Base-by-base conservation (phyloP, 2,797 vertebrate species). In the Malacoctenus gilli region DNA sequence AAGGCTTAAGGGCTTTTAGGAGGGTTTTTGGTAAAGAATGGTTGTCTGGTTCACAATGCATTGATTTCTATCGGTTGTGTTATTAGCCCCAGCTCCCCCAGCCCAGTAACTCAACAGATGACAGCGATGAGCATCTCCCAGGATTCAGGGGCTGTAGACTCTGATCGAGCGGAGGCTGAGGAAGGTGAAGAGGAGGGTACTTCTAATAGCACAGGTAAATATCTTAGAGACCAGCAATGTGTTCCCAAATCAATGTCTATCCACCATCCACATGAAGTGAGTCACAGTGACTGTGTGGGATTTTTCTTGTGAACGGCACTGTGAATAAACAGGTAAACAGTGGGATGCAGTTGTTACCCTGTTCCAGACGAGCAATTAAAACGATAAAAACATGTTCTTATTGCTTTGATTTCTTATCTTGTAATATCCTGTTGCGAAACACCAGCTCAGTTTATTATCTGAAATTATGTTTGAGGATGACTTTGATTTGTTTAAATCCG, bases 51-150 rank as follows among this genome's bases (percentile, higher is more conserved):
- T 15, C 35, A 8, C 50, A 44, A 12, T 37, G 6, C 9, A 2
- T 38, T 44, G 3, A 0, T 32, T 15, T 41, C n/a, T n/a, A n/a
- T n/a, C n/a, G n/a, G n/a, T n/a, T n/a, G n/a, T n/a, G 14, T 22
- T 57, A 10, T 30, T 59, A 87, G 82, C 63, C 84, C 83, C 61
- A 91, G 92, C 32, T 93, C 92, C 32, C 90, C 93, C 69, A 93
- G 91, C 76, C 94, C 94, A 36, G 94, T 95, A 82, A 95, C 94
- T 64, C 93, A 95, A 83, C 94, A 95, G 87, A 95, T 95, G 94
- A 95, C 94, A 0, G 92, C 93, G 15, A 95, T 95, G 94, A 95
- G 93, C 91, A 95, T 95, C 85, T 95, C 93, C 59, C 92, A 93
- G 80, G 94, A 95, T 28, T 86, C 91, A 3, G 86, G 59, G 53